These are phyloP conservation scores for Oophaga pumilio DNA, from an alignment of 2,113 vertebrate genomes.

Conservation along the genomic window DNA sequence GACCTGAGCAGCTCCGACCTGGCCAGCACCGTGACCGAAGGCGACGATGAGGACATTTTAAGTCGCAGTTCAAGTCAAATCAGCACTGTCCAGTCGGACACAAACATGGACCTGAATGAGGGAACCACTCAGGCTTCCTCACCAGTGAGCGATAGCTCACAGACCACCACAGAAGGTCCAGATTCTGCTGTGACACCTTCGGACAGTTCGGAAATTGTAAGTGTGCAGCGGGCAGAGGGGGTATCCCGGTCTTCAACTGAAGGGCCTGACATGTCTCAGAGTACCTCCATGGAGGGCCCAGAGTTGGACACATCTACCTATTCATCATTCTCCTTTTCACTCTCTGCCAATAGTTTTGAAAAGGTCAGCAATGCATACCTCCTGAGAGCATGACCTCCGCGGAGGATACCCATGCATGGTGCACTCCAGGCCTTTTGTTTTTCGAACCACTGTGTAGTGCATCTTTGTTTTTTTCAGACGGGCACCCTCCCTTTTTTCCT, in stretches of 20 bases:
- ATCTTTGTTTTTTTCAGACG: neutral
- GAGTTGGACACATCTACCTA: conserved; percentile 71
- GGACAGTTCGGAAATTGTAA: conserved; percentile 95
- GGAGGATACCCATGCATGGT: conserved; percentile 54
- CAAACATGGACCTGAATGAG: conserved; percentile 73
- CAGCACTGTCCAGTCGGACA: conserved; percentile 80
- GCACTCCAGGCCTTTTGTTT: neutral
- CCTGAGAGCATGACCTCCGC: conserved; percentile 63
- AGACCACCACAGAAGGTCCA: conserved; percentile 96
- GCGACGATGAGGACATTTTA: conserved; percentile 79
- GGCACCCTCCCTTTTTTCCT: neutral
- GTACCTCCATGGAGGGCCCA: conserved; percentile 69
- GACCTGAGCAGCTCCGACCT: conserved; percentile 83
- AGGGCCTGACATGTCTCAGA: conserved; percentile 72
- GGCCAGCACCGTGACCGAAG: conserved; percentile 69
- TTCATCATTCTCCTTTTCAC: conserved; percentile 72
- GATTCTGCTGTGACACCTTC: conserved; percentile 96
- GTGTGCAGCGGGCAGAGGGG: conserved; percentile 72
- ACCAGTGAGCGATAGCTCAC: conserved; percentile 93
- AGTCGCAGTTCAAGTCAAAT: conserved; percentile 88
- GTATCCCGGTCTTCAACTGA: conserved; percentile 70
- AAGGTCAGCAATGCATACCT: conserved; percentile 70
- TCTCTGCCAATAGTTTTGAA: conserved; percentile 73
- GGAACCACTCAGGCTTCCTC: conserved; percentile 85
- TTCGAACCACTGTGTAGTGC: neutral